A percentile compares a stretch with the other conserved stretches of the same genome.
Evolutionary conservation across 1,140 invertebrate species (phyloP).

Genomic region (Pinna nobilis): DNA sequence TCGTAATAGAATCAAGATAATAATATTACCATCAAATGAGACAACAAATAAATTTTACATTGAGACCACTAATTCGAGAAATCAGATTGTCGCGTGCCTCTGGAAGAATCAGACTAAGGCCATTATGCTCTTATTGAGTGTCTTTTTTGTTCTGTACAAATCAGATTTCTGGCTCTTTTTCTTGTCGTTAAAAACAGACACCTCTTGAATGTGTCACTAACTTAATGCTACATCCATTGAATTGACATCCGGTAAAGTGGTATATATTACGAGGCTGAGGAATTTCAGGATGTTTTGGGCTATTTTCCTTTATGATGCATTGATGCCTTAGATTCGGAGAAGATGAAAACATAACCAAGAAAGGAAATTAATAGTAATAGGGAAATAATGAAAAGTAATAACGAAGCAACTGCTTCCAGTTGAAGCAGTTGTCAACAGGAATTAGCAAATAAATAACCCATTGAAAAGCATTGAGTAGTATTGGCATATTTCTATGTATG

Average conservation of each 20-base stretch:
- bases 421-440: constrained; percentile 18
- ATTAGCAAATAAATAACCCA: constrained; percentile 1
- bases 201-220: constrained; percentile 48
- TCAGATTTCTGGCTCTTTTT: constrained; percentile 44
- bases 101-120: too few relatives aligned
- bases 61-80: constrained; percentile 38
- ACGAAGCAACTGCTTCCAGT: not conserved
- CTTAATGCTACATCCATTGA: constrained; percentile 42
- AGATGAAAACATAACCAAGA: constrained; percentile 40
- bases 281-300: constrained; percentile 45
- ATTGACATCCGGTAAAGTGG: constrained; percentile 45
- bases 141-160: constrained; percentile 31
- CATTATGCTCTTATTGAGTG: constrained; percentile 39
- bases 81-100: constrained; percentile 32
- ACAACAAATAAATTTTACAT: constrained; percentile 38
- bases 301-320: constrained; percentile 49
- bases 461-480: not conserved
- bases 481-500: not conserved
- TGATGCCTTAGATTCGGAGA: constrained; percentile 34
- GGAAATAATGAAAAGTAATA: constrained; percentile 28
- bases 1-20: constrained; percentile 44
- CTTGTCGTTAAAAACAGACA: constrained; percentile 41
- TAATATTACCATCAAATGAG: constrained; percentile 35
- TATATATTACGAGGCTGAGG: constrained; percentile 38
- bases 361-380: constrained; percentile 49